A percentile compares a stretch with the other conserved stretches of the same genome.
phyloP scores from a whole-genome alignment of 1,140 invertebrate species.

The Scaptomyza hsui region DNA sequence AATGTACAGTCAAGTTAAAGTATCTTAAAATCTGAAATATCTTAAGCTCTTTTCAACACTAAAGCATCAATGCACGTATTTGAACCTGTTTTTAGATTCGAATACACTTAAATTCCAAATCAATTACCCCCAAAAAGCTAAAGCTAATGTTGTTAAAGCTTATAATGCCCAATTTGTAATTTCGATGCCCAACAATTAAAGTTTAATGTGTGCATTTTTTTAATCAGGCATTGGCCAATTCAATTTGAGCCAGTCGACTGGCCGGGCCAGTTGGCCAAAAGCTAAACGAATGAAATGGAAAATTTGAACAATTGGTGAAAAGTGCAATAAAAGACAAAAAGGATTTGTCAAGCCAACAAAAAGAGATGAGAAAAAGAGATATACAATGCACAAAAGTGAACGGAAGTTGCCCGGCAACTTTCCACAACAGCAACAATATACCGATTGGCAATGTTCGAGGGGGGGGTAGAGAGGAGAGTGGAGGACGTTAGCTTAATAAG shows the following conservation, averaged over 20 bases:
- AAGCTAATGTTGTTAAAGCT: too few relatives aligned
- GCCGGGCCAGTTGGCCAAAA: slow-evolving; percentile 1
- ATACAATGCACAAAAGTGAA: slow-evolving; percentile 36
- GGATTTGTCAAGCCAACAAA: slow-evolving; percentile 29
- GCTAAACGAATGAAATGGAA: slow-evolving; percentile 10
- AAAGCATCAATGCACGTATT: too few relatives aligned
- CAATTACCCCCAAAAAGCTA: too few relatives aligned
- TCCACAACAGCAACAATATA: slow-evolving; percentile 25
- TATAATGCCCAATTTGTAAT: slow-evolving; percentile 11
- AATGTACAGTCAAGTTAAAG: too few relatives aligned
- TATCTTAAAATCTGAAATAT: too few relatives aligned
- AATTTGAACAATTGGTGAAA: slow-evolving; percentile 9
- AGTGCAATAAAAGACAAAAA: slow-evolving; percentile 29
- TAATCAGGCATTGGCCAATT: slow-evolving; percentile 34
- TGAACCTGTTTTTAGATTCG: too few relatives aligned
- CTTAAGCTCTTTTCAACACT: too few relatives aligned
- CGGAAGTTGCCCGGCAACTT: slow-evolving; percentile 43
- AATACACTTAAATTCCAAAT: too few relatives aligned
- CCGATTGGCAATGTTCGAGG: too few relatives aligned
- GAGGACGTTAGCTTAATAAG: slow-evolving; percentile 38
- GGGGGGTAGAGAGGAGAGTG: not conserved
- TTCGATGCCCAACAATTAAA: not conserved
- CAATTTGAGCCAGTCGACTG: slow-evolving; percentile 8
- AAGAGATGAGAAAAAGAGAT: slow-evolving; percentile 14
- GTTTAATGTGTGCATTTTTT: slow-evolving; percentile 9